These are phyloP conservation scores for Machimus rusticus DNA, from an alignment of 2,888 invertebrate species.

Conservation along the genomic window DNA sequence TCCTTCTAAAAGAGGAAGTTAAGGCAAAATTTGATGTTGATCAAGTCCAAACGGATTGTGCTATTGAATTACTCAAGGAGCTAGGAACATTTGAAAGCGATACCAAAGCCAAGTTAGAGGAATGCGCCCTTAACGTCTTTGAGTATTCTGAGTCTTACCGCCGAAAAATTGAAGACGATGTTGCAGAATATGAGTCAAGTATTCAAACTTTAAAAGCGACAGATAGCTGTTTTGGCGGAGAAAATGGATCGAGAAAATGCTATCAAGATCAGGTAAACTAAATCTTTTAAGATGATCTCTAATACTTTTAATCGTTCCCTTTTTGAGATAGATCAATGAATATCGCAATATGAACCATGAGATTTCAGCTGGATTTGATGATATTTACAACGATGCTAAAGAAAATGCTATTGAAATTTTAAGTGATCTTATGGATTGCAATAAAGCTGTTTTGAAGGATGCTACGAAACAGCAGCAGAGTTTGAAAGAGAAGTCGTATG, in stretches of 20 bases:
- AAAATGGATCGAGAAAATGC: background rate
- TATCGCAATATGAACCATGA: background rate
- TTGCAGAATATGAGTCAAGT: background rate
- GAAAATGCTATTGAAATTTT: background rate
- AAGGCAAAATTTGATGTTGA: background rate
- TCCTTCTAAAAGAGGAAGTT: background rate
- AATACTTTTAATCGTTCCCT: background rate
- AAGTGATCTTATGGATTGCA: background rate
- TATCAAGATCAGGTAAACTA: background rate
- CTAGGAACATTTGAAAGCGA: background rate
- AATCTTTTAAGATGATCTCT: background rate
- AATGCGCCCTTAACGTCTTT: background rate
- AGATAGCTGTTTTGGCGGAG: background rate
- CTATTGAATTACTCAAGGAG: background rate
- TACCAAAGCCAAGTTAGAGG: background rate
- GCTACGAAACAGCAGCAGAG: background rate
- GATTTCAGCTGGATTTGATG: background rate
- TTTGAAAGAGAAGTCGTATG: background rate
- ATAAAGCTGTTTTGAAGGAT: background rate
- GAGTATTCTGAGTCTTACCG: background rate
- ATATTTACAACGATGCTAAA: background rate
- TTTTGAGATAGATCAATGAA: background rate
- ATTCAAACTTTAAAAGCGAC: background rate
- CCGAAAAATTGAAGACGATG: background rate
- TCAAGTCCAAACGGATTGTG: background rate